Conservation (phyloP, 2,888 invertebrate species). For the Buathra laborator region DNA sequence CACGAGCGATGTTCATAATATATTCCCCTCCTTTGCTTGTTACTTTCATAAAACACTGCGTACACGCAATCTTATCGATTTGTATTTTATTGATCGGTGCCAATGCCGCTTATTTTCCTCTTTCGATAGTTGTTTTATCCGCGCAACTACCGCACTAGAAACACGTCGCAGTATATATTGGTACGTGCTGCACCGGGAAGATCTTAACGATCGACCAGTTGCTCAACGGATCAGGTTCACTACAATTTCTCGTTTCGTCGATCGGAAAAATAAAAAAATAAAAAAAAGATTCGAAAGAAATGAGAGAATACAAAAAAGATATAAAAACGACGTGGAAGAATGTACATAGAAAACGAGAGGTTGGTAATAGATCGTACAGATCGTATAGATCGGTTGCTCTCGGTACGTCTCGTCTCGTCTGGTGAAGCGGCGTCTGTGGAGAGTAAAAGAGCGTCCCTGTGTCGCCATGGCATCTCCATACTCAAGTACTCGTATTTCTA, state of each 20-base stretch:
- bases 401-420: conserved; percentile 12
- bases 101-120: conserved; percentile 28
- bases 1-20: background rate
- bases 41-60: background rate
- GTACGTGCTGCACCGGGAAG: background rate
- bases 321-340: background rate
- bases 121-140: conserved; percentile 32
- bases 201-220: conserved; percentile 48
- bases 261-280: conserved; percentile 9
- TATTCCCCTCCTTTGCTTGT: background rate
- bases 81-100: conserved; percentile 37
- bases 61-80: conserved; percentile 34
- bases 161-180: background rate
- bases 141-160: background rate
- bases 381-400: conserved; percentile 12
- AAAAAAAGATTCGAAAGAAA: conserved; percentile 8
- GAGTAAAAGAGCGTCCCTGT: conserved; percentile 47
- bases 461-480: conserved; percentile 61
- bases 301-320: background rate
- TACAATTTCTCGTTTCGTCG: conserved; percentile 1
- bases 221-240: conserved; percentile 6
- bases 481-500: conserved; percentile 50
- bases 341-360: conserved; percentile 5
- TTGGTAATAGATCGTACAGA: background rate
- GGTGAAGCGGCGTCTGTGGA: background rate